phyloP scores from a whole-genome alignment of 2,113 vertebrate genomes.

The Poecile atricapillus region DNA sequence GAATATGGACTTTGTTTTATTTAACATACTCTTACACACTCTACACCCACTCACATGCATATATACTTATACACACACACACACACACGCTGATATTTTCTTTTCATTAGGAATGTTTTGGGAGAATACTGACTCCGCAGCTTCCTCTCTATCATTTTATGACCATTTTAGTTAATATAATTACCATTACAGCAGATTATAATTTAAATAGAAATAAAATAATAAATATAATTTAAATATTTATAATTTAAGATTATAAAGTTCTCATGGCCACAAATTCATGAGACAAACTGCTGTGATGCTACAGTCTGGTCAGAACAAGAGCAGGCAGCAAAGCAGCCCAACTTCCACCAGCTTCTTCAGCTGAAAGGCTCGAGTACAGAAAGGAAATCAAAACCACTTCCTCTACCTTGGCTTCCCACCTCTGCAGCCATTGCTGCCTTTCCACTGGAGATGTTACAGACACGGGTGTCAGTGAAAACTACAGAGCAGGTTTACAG shows the following conservation, averaged over 20 bases:
- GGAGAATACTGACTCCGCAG: background rate
- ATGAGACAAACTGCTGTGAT: background rate
- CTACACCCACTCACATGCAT: background rate
- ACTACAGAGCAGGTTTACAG: background rate
- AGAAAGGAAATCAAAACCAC: background rate
- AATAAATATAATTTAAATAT: no score
- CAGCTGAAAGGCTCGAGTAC: background rate
- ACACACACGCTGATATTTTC: background rate
- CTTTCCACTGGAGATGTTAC: background rate
- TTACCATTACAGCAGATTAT: background rate
- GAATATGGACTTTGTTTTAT: background rate
- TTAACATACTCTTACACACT: background rate
- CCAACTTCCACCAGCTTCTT: background rate
- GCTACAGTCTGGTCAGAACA: background rate
- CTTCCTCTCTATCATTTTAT: background rate
- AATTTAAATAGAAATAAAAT: background rate
- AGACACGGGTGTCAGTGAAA: background rate
- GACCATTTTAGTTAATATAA: background rate
- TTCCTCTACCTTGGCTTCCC: background rate
- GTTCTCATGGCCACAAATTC: conserved; percentile 32
- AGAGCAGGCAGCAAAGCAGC: background rate
- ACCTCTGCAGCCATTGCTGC: background rate
- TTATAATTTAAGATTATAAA: no score
- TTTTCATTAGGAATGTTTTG: background rate
- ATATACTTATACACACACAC: accelerated